These are phyloP conservation scores for Chrysolina haemoptera DNA, from an alignment of 2,888 invertebrate genomes.

Conservation along the genomic window DNA sequence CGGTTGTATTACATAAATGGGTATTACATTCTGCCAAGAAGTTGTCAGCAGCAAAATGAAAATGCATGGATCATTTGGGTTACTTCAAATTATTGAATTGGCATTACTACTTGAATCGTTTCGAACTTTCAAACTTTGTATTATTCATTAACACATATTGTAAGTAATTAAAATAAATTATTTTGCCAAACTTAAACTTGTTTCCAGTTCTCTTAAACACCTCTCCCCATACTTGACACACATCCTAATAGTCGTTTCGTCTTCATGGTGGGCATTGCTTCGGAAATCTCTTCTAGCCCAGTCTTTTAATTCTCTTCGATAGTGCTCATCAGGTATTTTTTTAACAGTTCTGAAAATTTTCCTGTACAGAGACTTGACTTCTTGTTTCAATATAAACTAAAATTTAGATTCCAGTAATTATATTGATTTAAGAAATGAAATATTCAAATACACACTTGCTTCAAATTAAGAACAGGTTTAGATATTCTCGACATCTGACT, in stretches of 20 bases:
- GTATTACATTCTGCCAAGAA: too few species aligned
- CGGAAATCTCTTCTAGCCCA: slow-evolving; percentile 86
- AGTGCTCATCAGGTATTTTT: slow-evolving; percentile 76
- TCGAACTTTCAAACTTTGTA: not conserved
- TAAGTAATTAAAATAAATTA: slow-evolving; percentile 56
- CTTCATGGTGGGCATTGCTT: slow-evolving; percentile 79
- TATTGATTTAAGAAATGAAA: not conserved
- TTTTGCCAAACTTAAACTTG: slow-evolving; percentile 76
- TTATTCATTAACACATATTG: not conserved
- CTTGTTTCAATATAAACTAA: slow-evolving; percentile 85
- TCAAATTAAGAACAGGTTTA: slow-evolving; percentile 71
- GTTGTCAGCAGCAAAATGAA: too few species aligned
- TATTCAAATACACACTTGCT: slow-evolving; percentile 72
- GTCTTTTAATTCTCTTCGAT: slow-evolving; percentile 77
- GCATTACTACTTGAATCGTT: not conserved
- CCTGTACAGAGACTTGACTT: slow-evolving; percentile 84
- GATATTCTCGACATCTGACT: slow-evolving; percentile 43
- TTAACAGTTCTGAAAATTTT: slow-evolving; percentile 80
- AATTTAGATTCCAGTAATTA: slow-evolving; percentile 59
- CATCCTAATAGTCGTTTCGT: slow-evolving; percentile 82
- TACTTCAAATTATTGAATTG: not conserved
- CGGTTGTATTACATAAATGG: too few species aligned
- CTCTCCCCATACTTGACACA: slow-evolving; percentile 80
- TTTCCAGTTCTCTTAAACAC: slow-evolving; percentile 79
- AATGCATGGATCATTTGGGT: too few species aligned